A percentile compares a stretch with the other conserved stretches of the same genome.
Conservation (phyloP, 64 coral and sea anemone genomes). For the Dendronephthya gigantea region DNA sequence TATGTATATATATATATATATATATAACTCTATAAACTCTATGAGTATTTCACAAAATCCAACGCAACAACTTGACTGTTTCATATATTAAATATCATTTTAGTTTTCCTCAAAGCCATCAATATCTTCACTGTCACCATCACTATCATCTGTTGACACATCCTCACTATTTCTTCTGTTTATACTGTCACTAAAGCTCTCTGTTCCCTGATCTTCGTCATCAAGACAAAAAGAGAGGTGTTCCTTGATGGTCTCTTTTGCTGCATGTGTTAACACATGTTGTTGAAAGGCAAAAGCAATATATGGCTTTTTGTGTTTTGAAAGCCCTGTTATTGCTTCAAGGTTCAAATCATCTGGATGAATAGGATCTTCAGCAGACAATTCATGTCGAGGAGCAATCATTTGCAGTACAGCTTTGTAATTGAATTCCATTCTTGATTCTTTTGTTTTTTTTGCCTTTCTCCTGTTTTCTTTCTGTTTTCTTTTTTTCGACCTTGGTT, state of each 20-base stretch:
- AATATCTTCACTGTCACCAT: conserved; percentile 28
- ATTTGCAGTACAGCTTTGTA: conserved; percentile 18
- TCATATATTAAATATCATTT: conserved; percentile 8
- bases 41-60: no score
- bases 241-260: conserved; percentile 17
- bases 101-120: conserved; percentile 6
- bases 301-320: conserved; percentile 28
- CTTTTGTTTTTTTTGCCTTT: conserved; percentile 31
- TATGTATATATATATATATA: no score
- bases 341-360: conserved; percentile 38
- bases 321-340: conserved; percentile 30
- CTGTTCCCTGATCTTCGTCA: conserved; percentile 22
- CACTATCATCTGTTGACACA: conserved; percentile 26
- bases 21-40: no score
- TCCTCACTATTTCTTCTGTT: conserved; percentile 31
- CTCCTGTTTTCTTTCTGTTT: conserved; percentile 48
- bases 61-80: conserved; percentile 6
- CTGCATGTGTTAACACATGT: no score
- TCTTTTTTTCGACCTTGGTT: conserved; percentile 35
- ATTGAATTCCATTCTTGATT: conserved; percentile 26
- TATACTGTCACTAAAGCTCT: conserved; percentile 24
- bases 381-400: conserved; percentile 26
- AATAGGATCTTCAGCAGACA: conserved; percentile 34
- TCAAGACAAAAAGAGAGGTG: conserved; percentile 28
- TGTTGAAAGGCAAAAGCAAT: conserved; percentile 11